phyloP scores from a whole-genome alignment of 2,888 invertebrate species.

The Sphaerophoria taeniata region DNA sequence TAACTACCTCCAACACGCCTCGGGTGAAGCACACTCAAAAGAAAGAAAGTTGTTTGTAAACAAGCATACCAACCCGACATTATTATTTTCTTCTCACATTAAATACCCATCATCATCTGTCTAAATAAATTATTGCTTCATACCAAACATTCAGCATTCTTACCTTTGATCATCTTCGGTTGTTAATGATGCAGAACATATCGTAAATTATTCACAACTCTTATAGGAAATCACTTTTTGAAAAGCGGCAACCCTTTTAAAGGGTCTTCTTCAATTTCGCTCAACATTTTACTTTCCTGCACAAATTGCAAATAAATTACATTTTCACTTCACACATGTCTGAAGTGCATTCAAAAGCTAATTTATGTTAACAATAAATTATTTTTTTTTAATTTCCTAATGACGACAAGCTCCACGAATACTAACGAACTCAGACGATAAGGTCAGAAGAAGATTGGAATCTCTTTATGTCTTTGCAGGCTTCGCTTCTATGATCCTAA shows the following conservation, averaged over 20 bases:
- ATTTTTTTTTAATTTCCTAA: constrained; percentile 60
- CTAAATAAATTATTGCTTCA: constrained; percentile 44
- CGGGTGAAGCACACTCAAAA: constrained; percentile 21
- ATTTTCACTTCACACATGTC: constrained; percentile 52
- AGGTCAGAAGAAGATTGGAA: constrained; percentile 25
- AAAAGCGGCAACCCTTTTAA: constrained; percentile 10
- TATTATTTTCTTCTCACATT: constrained; percentile 45
- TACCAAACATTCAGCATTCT: constrained; percentile 8
- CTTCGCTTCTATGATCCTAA: not conserved
- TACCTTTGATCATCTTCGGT: not conserved
- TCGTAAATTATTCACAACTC: constrained; percentile 9
- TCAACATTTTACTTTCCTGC: constrained; percentile 52
- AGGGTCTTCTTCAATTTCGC: constrained; percentile 30
- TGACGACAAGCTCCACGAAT: constrained; percentile 25
- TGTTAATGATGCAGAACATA: constrained; percentile 48
- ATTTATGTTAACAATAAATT: constrained; percentile 49
- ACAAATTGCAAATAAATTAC: constrained; percentile 57
- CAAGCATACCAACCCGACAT: not conserved
- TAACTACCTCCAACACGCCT: constrained; percentile 30
- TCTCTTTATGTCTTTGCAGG: constrained; percentile 5
- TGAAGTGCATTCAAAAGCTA: constrained; percentile 26
- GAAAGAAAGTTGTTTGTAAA: constrained; percentile 58
- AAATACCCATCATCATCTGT: constrained; percentile 67
- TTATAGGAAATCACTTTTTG: constrained; percentile 12
- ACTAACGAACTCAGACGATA: not conserved